Conservation (phyloP, 2,113 vertebrate genomes). For the Globicephala melas region DNA sequence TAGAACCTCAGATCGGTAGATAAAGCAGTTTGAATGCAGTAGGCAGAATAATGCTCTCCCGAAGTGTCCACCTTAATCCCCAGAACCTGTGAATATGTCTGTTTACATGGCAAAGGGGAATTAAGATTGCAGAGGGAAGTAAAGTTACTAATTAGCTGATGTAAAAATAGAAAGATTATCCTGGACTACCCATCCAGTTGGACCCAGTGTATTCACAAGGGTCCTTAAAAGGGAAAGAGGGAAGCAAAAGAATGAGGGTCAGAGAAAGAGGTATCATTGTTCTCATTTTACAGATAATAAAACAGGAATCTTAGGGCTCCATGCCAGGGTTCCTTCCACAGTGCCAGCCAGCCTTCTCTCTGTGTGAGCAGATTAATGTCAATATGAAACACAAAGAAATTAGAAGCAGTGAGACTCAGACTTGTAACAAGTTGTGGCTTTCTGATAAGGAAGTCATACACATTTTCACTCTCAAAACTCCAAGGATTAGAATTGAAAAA, state of each 20-base stretch:
- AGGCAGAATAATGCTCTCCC: not conserved
- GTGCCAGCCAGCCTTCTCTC: not conserved
- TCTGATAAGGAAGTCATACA: not conserved
- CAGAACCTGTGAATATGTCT: not conserved
- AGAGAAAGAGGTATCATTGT: not conserved
- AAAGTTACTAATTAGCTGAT: not conserved
- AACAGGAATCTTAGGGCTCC: not conserved
- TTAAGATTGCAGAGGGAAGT: not conserved
- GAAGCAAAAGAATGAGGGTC: not conserved
- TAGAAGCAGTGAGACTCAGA: not conserved
- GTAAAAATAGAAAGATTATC: not conserved
- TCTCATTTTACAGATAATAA: not conserved
- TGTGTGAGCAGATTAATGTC: not conserved
- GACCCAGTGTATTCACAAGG: not conserved
- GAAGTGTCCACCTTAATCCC: not conserved
- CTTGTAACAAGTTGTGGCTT: not conserved
- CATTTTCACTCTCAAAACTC: not conserved
- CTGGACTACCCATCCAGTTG: not conserved
- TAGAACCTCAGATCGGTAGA: not conserved
- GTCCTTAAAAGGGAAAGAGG: not conserved
- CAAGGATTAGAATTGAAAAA: not conserved
- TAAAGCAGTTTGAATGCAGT: not conserved
- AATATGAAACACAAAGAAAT: not conserved
- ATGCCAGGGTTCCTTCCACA: not conserved
- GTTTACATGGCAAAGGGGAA: not conserved